Conservation (phyloP, 2,113 vertebrate genomes). For the Aptenodytes patagonicus region DNA sequence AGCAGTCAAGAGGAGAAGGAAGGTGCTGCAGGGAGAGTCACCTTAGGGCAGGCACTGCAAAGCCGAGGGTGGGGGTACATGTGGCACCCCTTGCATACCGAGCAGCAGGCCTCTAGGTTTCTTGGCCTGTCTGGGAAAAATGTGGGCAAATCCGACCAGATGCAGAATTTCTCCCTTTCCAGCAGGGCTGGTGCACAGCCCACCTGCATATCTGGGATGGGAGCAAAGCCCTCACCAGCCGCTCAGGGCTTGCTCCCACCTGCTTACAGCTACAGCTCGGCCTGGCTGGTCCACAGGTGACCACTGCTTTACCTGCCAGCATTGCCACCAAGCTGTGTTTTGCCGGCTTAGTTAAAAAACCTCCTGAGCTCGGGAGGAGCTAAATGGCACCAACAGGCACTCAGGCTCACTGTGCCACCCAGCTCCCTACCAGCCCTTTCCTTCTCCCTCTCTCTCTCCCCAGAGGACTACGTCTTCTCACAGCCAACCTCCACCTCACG, state of each 20-base stretch:
- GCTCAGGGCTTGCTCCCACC: not conserved
- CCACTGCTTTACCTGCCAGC: not conserved
- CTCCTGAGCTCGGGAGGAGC: not conserved
- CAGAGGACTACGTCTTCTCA: not conserved
- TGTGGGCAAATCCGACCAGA: not conserved
- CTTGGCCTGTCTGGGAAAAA: not conserved
- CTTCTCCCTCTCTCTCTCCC: not conserved
- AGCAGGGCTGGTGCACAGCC: rapidly evolving
- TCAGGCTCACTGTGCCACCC: not conserved
- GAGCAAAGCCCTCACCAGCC: not conserved
- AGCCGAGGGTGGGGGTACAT: not conserved
- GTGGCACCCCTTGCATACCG: not conserved
- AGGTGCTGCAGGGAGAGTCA: not conserved
- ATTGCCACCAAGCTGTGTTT: not conserved
- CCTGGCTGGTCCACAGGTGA: not conserved
- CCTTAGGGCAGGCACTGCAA: not conserved
- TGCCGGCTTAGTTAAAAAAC: not conserved
- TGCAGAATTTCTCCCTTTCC: not conserved
- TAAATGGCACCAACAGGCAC: not conserved
- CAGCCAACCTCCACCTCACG: not conserved
- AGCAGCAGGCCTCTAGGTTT: not conserved
- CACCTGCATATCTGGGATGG: too few relatives aligned
- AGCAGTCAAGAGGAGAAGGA: not conserved
- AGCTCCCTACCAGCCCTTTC: not conserved
- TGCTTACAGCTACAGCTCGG: not conserved